These are phyloP conservation scores for Psococerastis gibbosa DNA, from an alignment of 2,888 invertebrate species.

Conservation along the genomic window DNA sequence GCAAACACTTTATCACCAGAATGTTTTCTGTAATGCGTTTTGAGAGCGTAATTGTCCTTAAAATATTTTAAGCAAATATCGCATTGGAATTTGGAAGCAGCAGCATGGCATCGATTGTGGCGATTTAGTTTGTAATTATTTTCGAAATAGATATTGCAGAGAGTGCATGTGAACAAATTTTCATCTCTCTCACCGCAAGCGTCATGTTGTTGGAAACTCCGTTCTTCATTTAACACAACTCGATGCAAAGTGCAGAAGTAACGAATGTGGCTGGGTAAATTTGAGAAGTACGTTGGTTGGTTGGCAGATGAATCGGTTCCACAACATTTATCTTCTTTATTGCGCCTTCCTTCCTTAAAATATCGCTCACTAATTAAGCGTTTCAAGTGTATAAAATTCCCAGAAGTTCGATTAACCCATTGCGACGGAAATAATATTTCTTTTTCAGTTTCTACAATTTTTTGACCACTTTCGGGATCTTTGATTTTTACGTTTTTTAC, in stretches of 20 bases:
- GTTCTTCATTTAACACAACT: neutral
- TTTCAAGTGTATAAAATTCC: constrained; percentile 1
- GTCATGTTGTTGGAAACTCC: neutral
- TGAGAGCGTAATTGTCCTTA: constrained; percentile 7
- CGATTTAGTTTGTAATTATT: neutral
- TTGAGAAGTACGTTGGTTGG: neutral
- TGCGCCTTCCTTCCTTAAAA: constrained; percentile 7
- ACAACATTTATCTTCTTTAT: constrained; percentile 7
- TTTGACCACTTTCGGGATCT: neutral
- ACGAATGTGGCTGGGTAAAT: neutral
- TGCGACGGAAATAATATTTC: constrained; percentile 5
- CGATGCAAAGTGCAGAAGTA: neutral
- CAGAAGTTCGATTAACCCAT: neutral
- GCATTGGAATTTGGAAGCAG: neutral
- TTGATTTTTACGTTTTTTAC: neutral
- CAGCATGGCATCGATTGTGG: neutral
- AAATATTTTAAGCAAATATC: neutral
- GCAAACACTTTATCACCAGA: neutral
- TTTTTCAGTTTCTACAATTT: no score
- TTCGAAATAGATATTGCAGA: neutral
- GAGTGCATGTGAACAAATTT: neutral
- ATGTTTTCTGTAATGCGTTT: constrained; percentile 1
- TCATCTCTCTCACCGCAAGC: neutral
- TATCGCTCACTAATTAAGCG: constrained; percentile 1
- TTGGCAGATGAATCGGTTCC: neutral